These are phyloP conservation scores for Gymnorhina tibicen DNA, from an alignment of 2,113 vertebrate genomes.

Conservation along the genomic window DNA sequence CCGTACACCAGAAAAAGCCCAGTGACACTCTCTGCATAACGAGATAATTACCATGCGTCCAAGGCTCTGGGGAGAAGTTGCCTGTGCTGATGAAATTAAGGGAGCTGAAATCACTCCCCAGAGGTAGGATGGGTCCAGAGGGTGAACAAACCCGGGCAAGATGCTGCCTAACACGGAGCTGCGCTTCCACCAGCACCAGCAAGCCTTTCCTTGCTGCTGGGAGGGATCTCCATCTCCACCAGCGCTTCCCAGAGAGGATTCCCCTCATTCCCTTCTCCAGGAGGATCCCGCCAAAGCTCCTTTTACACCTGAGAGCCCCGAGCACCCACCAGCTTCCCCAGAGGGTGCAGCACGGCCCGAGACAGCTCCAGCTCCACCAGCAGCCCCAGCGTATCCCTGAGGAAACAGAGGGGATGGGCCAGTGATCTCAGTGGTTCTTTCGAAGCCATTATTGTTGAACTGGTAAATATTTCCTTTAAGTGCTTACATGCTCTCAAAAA, in stretches of 20 bases:
- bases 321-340: neutral
- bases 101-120: neutral
- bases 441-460: neutral
- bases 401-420: neutral
- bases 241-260: neutral
- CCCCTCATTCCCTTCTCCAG: neutral
- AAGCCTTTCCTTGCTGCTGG: neutral
- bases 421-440: neutral
- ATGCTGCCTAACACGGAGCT: neutral
- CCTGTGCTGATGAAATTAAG: neutral
- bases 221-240: neutral
- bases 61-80: neutral
- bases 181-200: neutral
- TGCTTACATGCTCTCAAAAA: neutral
- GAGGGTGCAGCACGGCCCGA: neutral
- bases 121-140: neutral
- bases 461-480: constrained; percentile 33
- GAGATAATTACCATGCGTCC: neutral
- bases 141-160: neutral
- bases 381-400: neutral
- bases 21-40: neutral
- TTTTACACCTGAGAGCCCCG: neutral
- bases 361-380: neutral
- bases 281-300: neutral
- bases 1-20: neutral